Evolutionary conservation across 2,113 vertebrate species (phyloP), one percentile per base, ranked within the genome.

Genomic region (Aspiorhynchus laticeps): DNA sequence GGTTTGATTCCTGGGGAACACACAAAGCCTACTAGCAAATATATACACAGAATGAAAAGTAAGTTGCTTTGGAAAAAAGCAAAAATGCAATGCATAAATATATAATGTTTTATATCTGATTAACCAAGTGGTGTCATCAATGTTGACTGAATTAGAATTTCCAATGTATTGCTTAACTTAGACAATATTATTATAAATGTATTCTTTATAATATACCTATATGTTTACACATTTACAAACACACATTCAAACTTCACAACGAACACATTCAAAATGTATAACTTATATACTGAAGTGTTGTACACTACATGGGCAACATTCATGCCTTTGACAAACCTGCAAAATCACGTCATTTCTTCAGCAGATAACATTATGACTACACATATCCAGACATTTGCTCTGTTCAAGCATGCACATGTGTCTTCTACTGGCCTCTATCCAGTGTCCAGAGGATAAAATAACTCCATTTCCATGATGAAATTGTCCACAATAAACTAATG

Each of bases 361-460:
- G 19, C 43, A 51, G 41, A 69, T 48, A 69, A 33, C 43, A 69
- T 33, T 67, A 17, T 17, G 61, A 75, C 14, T 36, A 83, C 41
- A 65, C 12, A 43, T 80, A 46, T 26, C 74, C 69, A 80, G 38
- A 38, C 36, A 38, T 31, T 41, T 36, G 81, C 7, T 19, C 67
- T 85, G 41, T 80, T 87, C 53, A 74, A 81, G 51, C 67, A 74
- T 77, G 21, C 48, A 56, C 61, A 33, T 69, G 36, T 28, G 67
- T 81, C 31, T 24, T 81, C 21, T n/a, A 2, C 38, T 36, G 61
- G 33, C 41, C 28, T 78, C 48, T 71, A 67, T 61, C 84, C 80
- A 69, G 74, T 78, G 80, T 67, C 75, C 65, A 87, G 67, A 87
- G 26, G 43, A 83, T 83, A 78, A 38, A 65, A 67, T 83, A 81